Conservation (phyloP, 2,797 vertebrate species). For the Chloroceryle amazona region DNA sequence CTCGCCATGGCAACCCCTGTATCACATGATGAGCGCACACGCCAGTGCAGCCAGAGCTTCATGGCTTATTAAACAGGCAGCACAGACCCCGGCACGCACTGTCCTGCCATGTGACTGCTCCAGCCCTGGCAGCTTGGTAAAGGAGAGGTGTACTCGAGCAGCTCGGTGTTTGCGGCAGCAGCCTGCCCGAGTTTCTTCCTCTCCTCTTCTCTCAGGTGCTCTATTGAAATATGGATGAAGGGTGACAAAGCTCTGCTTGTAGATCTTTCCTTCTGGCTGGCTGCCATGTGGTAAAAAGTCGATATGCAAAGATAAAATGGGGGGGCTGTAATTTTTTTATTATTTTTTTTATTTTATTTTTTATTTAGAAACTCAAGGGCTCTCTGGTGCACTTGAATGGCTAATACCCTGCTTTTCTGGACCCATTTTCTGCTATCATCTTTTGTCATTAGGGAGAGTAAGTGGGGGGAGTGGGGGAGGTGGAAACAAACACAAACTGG, state of each 20-base stretch:
- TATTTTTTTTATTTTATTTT: background rate
- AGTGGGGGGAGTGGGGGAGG: background rate
- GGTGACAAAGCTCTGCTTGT: background rate
- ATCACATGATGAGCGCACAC: slow-evolving; percentile 11
- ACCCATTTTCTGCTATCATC: background rate
- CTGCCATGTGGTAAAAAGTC: background rate
- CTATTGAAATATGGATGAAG: background rate
- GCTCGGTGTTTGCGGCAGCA: background rate
- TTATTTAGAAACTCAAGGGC: background rate
- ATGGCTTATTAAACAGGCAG: slow-evolving; percentile 44
- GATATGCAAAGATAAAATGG: background rate
- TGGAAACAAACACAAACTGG: background rate
- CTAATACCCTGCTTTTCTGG: background rate
- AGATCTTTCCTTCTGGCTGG: background rate
- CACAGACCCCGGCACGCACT: background rate
- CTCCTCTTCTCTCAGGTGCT: background rate
- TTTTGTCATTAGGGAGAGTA: background rate
- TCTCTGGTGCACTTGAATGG: background rate
- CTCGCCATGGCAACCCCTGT: slow-evolving; percentile 73
- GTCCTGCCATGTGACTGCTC: slow-evolving; percentile 38
- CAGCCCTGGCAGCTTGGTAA: background rate
- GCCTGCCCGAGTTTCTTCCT: rapidly evolving
- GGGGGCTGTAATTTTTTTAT: background rate
- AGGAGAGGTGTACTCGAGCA: background rate
- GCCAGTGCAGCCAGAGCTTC: slow-evolving; percentile 36